A percentile compares a stretch with the other conserved stretches of the same genome.
These are phyloP conservation scores for Auanema sp. DNA, from an alignment of 2,888 invertebrate species.

Conservation along the genomic window DNA sequence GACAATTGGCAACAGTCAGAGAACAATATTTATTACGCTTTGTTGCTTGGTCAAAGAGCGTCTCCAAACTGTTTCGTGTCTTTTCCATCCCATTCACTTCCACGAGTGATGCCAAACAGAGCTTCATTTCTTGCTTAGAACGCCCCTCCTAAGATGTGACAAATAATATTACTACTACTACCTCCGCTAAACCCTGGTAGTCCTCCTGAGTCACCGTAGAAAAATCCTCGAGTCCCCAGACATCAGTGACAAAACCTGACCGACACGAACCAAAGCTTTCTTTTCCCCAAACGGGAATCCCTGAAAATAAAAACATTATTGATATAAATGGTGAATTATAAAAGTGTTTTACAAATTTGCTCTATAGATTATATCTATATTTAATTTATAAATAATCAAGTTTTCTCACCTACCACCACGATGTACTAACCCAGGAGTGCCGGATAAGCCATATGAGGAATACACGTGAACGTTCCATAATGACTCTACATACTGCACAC, in stretches of 20 bases:
- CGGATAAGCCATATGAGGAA: too few relatives aligned
- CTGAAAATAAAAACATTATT: slow-evolving; percentile 30
- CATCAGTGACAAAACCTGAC: slow-evolving; percentile 26
- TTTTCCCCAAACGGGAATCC: slow-evolving; percentile 29
- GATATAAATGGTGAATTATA: slow-evolving; percentile 21
- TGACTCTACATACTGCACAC: too few relatives aligned
- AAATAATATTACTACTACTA: slow-evolving; percentile 20
- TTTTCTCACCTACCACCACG: too few relatives aligned
- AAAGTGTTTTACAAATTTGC: slow-evolving; percentile 24
- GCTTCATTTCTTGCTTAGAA: slow-evolving; percentile 26
- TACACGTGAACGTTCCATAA: slow-evolving; percentile 25
- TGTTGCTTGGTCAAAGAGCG: too few relatives aligned
- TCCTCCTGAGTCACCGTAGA: slow-evolving; percentile 15
- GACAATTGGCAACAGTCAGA: too few relatives aligned
- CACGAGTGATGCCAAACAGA: slow-evolving; percentile 25
- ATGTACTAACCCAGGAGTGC: too few relatives aligned
- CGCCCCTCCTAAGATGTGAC: slow-evolving; percentile 24
- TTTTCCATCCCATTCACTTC: slow-evolving; percentile 28
- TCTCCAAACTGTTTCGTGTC: slow-evolving; percentile 25
- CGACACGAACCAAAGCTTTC: slow-evolving; percentile 23
- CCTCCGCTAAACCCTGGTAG: slow-evolving; percentile 11
- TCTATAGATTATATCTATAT: slow-evolving; percentile 15
- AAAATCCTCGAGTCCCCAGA: slow-evolving; percentile 25
- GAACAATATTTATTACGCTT: too few relatives aligned
- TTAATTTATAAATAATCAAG: too few relatives aligned